Percentiles rank a stretch among this genome's conserved stretches.
These are phyloP conservation scores for Acrossocheilus wenchowensis DNA, from an alignment of 2,797 vertebrate species.

Conservation along the genomic window DNA sequence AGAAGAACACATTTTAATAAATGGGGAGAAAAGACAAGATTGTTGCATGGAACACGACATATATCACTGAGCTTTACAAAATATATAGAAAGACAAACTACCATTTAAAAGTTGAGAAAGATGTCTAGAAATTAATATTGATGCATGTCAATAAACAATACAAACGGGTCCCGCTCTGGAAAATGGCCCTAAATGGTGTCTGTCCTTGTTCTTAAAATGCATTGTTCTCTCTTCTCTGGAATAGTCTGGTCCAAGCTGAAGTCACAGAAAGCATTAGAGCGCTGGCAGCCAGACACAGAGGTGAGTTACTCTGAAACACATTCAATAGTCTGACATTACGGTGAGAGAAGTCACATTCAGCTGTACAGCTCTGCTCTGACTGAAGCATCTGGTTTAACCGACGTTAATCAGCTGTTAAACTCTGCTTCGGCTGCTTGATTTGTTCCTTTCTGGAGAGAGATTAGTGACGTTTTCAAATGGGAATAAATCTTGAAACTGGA, in stretches of 20 bases:
- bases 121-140: too few relatives aligned
- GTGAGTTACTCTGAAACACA: slow-evolving; percentile 55
- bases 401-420: neutral
- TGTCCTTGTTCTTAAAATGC: neutral
- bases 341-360: neutral
- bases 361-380: too few relatives aligned
- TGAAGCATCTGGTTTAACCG: neutral
- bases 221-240: slow-evolving; percentile 4
- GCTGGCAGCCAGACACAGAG: slow-evolving; percentile 99
- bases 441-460: neutral
- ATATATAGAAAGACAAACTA: too few relatives aligned
- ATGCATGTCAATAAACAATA: too few relatives aligned
- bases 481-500: neutral
- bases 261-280: slow-evolving; percentile 93
- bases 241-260: slow-evolving; percentile 98
- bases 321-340: neutral
- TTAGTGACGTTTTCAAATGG: neutral
- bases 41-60: too few relatives aligned
- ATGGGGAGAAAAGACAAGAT: too few relatives aligned
- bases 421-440: neutral
- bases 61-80: too few relatives aligned
- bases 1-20: too few relatives aligned
- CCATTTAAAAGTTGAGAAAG: too few relatives aligned
- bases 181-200: too few relatives aligned
- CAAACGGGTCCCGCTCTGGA: too few relatives aligned